These are phyloP conservation scores for Chaetura pelagica DNA, from an alignment of 2,113 vertebrate species.

Conservation along the genomic window DNA sequence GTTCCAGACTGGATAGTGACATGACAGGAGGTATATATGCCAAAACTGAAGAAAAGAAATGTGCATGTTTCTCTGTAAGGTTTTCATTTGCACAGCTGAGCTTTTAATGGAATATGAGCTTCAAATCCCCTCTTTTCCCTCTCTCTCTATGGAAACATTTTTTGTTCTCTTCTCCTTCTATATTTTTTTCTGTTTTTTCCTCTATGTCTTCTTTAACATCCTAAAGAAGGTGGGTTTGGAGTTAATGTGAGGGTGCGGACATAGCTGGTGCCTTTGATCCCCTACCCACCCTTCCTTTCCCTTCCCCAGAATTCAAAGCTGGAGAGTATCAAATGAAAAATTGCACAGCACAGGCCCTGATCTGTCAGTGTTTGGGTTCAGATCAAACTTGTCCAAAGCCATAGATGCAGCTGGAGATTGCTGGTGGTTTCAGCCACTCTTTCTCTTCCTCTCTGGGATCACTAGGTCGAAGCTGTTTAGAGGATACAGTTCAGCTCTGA, in stretches of 20 bases:
- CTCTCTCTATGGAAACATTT: neutral
- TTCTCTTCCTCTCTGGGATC: conserved; percentile 7
- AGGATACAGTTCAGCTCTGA: neutral
- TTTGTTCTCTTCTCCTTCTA: neutral
- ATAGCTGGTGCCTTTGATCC: neutral
- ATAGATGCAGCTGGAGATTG: conserved; percentile 57
- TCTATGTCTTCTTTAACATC: conserved; percentile 6
- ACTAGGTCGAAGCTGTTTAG: neutral
- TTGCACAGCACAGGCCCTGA: conserved; percentile 37
- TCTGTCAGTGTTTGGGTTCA: neutral
- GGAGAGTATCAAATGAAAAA: conserved; percentile 43
- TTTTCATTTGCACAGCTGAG: neutral
- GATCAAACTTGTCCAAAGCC: conserved; percentile 61
- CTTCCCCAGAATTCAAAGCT: conserved; percentile 46
- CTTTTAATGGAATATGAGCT: neutral
- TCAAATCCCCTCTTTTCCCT: neutral
- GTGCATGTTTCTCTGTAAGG: neutral
- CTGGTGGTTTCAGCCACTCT: conserved; percentile 34
- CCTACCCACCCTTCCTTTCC: conserved; percentile 34
- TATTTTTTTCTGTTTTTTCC: neutral
- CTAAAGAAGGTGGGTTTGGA: neutral
- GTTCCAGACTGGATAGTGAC: neutral
- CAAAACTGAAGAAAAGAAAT: neutral
- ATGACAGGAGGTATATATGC: neutral
- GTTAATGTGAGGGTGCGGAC: conserved; percentile 5